These are phyloP conservation scores for Leucopsar rothschildi DNA, from an alignment of 2,113 vertebrate species.

Conservation along the genomic window DNA sequence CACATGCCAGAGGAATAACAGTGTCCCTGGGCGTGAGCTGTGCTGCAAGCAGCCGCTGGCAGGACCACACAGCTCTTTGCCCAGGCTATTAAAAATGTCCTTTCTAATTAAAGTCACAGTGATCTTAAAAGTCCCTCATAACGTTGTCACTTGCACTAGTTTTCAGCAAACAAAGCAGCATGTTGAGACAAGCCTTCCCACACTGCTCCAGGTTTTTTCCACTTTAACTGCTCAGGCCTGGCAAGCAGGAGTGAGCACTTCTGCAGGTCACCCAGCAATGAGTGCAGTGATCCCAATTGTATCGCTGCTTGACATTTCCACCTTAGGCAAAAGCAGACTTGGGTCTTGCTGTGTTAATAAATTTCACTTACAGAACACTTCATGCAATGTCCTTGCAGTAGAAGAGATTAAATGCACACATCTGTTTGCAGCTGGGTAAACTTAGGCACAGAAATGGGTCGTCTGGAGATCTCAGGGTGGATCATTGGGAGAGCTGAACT, in stretches of 20 bases:
- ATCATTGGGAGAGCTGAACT: background rate
- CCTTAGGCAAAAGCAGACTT: background rate
- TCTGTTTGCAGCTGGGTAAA: background rate
- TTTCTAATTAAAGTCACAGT: conserved; percentile 1
- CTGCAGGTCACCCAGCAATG: background rate
- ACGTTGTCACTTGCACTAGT: background rate
- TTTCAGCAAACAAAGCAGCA: background rate
- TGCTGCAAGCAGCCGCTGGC: background rate
- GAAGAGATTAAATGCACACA: background rate
- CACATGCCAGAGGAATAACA: background rate
- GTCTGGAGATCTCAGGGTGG: background rate
- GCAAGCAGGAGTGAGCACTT: accelerated
- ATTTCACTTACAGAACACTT: background rate
- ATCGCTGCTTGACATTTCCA: background rate
- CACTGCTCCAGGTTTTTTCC: background rate
- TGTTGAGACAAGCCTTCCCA: background rate
- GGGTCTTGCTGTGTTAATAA: background rate
- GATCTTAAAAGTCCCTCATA: background rate
- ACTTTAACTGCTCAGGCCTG: background rate
- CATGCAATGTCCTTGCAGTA: accelerated
- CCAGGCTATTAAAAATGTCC: background rate
- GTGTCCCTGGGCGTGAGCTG: background rate
- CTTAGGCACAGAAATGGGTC: background rate
- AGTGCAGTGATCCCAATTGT: accelerated
- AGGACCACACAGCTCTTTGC: background rate